A percentile compares a stretch with the other conserved stretches of the same genome.
phyloP scores from a whole-genome alignment of 37 sponge, comb jelly and placozoan species.

The Oopsacas minuta region DNA sequence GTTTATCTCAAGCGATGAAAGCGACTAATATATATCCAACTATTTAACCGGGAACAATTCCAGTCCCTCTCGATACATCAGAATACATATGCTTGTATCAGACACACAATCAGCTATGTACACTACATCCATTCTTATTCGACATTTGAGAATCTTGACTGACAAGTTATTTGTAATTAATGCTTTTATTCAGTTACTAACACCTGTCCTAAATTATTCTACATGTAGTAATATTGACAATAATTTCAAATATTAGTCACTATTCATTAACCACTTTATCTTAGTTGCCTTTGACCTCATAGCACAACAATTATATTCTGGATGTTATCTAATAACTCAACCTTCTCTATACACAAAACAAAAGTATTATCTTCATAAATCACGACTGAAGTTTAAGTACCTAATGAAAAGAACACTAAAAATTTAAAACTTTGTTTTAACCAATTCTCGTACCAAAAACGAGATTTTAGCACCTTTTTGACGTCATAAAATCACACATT shows the following conservation, averaged over 20 bases:
- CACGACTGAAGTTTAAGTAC: too few species aligned
- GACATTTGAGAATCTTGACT: conserved; percentile 2
- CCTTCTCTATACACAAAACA: too few species aligned
- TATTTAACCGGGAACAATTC: background rate
- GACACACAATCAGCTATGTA: conserved; percentile 4
- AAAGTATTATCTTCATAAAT: too few species aligned
- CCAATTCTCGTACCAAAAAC: too few species aligned
- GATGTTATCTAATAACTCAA: too few species aligned
- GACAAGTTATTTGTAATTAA: conserved; percentile 18
- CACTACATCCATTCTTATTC: conserved; percentile 17
- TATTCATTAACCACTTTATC: too few species aligned
- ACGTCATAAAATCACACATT: too few species aligned
- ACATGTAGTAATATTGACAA: background rate
- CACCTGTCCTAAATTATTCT: background rate
- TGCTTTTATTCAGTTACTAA: conserved; percentile 1
- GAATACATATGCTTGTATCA: background rate
- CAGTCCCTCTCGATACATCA: background rate
- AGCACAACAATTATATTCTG: too few species aligned
- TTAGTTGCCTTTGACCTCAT: too few species aligned
- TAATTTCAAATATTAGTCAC: background rate
- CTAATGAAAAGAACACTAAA: too few species aligned
- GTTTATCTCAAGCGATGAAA: background rate
- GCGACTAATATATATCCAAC: background rate
- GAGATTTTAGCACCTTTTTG: too few species aligned
- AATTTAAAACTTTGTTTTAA: too few species aligned